These are phyloP conservation scores for Elephantulus edwardii DNA, from an alignment of 2,113 vertebrate species.

Conservation along the genomic window DNA sequence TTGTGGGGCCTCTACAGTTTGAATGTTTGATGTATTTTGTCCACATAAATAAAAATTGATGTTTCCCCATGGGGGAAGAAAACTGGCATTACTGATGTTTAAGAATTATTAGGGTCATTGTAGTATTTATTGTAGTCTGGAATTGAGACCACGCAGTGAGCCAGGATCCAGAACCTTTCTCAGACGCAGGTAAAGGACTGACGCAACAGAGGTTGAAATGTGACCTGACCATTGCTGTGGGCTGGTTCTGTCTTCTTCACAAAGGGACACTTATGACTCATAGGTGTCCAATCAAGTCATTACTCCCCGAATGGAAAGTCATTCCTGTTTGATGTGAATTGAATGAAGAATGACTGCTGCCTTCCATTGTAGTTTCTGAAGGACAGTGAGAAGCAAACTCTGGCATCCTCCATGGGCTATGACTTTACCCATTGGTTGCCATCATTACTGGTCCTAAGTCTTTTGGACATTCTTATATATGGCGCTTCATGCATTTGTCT, in stretches of 20 bases:
- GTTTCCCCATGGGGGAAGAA: not conserved
- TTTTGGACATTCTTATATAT: constrained; percentile 8
- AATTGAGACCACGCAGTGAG: not conserved
- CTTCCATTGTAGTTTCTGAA: constrained; percentile 62
- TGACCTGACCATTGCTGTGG: constrained; percentile 73
- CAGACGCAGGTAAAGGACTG: constrained; percentile 21
- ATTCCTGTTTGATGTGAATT: constrained; percentile 73
- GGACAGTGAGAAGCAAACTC: constrained; percentile 55
- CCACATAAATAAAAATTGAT: constrained; percentile 23
- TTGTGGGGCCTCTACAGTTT: not conserved
- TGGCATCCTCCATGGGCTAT: not conserved
- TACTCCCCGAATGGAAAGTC: constrained; percentile 77
- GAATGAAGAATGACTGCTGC: constrained; percentile 76
- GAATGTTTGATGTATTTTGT: constrained; percentile 42
- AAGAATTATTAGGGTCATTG: constrained; percentile 9
- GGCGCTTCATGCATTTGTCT: not conserved
- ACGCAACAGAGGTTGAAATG: constrained; percentile 69
- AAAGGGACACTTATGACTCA: constrained; percentile 82
- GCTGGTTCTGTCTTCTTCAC: constrained; percentile 80
- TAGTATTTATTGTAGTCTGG: constrained; percentile 35
- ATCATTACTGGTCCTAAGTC: not conserved
- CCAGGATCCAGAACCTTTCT: not conserved
- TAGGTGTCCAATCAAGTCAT: constrained; percentile 78
- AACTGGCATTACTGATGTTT: not conserved
- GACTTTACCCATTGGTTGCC: constrained; percentile 41